phyloP scores from a whole-genome alignment of 2,113 vertebrate species.

The Trinectes maculatus region DNA sequence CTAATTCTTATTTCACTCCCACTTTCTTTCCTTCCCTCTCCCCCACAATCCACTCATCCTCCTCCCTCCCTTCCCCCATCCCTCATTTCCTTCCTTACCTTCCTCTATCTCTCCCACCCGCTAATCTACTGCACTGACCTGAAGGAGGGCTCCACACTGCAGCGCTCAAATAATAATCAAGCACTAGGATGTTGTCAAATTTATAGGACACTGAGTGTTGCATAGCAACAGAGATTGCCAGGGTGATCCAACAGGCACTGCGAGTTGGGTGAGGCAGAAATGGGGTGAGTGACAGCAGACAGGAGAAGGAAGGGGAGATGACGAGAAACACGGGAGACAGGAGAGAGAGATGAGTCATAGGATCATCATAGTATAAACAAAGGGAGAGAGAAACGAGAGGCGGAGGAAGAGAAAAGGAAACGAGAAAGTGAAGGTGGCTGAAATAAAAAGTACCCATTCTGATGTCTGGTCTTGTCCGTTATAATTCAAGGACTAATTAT shows the following conservation, averaged over 20 bases:
- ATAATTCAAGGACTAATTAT: constrained; percentile 25
- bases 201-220: constrained; percentile 78
- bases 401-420: constrained; percentile 36
- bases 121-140: constrained; percentile 76
- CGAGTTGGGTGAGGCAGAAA: constrained; percentile 65
- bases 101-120: constrained; percentile 45
- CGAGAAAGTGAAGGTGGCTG: constrained; percentile 38
- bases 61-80: constrained; percentile 40
- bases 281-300: constrained; percentile 60
- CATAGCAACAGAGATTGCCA: constrained; percentile 81
- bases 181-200: constrained; percentile 80
- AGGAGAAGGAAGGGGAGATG: constrained; percentile 47
- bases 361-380: constrained; percentile 38
- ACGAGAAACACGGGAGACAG: constrained; percentile 22
- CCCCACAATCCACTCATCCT: constrained; percentile 32
- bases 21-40: constrained; percentile 17
- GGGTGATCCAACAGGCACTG: constrained; percentile 67
- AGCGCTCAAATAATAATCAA: constrained; percentile 82
- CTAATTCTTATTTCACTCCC: constrained; percentile 35
- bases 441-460: constrained; percentile 25
- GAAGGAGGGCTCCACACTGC: constrained; percentile 73
- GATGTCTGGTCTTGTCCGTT: constrained; percentile 14
- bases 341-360: constrained; percentile 31
- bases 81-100: constrained; percentile 49
- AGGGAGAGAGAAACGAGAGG: constrained; percentile 30